Evolutionary conservation across 2,888 invertebrate species (phyloP).

Genomic region (Horisme vitalbata): DNA sequence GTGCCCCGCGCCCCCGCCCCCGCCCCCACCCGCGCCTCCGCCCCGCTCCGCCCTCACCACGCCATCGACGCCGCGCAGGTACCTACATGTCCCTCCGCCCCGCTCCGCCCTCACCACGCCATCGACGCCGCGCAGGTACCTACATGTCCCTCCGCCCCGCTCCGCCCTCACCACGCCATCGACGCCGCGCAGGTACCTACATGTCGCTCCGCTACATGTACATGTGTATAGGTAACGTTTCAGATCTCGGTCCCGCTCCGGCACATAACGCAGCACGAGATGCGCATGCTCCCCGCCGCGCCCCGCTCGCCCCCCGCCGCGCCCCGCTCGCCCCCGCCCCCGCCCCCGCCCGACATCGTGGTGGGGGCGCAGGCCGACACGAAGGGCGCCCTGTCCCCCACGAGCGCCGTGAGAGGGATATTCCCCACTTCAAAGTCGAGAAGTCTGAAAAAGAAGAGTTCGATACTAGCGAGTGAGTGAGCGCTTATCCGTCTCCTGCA

Average conservation of each 20-base stretch:
- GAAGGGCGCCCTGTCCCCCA: slow-evolving; percentile 60
- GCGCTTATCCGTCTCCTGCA: no score
- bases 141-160: slow-evolving; percentile 52
- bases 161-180: slow-evolving; percentile 24
- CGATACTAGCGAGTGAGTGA: slow-evolving; percentile 88
- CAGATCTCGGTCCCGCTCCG: slow-evolving; percentile 63
- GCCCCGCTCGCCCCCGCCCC: slow-evolving; percentile 48
- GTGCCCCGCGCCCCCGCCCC: slow-evolving; percentile 11
- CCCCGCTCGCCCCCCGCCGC: slow-evolving; percentile 50
- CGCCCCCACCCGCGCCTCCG: slow-evolving; percentile 39
- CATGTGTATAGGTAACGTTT: no score
- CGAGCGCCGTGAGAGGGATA: slow-evolving; percentile 79
- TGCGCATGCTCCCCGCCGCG: slow-evolving; percentile 52
- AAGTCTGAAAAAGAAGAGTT: slow-evolving; percentile 88
- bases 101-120: slow-evolving; percentile 38
- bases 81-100: slow-evolving; percentile 34
- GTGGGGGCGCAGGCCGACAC: slow-evolving; percentile 33
- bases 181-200: slow-evolving; percentile 45
- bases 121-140: slow-evolving; percentile 39
- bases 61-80: slow-evolving; percentile 43
- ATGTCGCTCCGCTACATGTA: slow-evolving; percentile 18
- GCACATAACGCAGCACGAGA: slow-evolving; percentile 68
- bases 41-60: slow-evolving; percentile 35
- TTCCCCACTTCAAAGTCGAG: slow-evolving; percentile 83
- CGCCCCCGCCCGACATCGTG: slow-evolving; percentile 29